These are phyloP conservation scores for Styela clava DNA, from an alignment of 23 tunicate genomes.

Conservation along the genomic window DNA sequence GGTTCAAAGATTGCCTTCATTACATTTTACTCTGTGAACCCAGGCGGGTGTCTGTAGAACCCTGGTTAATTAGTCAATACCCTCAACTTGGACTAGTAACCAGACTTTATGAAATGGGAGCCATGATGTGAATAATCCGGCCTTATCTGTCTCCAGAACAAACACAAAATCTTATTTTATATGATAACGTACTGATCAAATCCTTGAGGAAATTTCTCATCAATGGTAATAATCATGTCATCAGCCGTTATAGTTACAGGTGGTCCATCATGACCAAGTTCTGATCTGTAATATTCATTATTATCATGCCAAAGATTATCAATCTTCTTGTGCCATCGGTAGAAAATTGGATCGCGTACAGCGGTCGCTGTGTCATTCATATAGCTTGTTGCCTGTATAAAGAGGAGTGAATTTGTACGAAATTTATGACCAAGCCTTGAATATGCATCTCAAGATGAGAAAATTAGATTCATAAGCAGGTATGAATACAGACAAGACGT, in stretches of 20 bases:
- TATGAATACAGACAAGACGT: too few species aligned
- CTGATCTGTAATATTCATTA: conserved; percentile 35
- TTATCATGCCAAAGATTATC: conserved; percentile 76
- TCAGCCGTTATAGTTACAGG: conserved; percentile 38
- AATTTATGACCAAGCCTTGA: background rate
- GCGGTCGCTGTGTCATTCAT: conserved; percentile 57
- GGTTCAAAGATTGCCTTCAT: too few species aligned
- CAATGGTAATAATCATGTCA: conserved; percentile 50
- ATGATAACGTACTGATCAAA: conserved; percentile 48
- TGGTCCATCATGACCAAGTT: conserved; percentile 49
- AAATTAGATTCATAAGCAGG: background rate
- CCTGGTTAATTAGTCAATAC: too few species aligned
- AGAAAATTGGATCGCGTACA: conserved; percentile 76
- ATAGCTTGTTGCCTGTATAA: conserved; percentile 47
- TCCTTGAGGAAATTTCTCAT: conserved; percentile 28
- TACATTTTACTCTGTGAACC: too few species aligned
- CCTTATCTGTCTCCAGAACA: too few species aligned
- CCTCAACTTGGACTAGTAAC: too few species aligned
- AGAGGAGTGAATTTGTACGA: background rate
- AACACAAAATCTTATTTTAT: too few species aligned
- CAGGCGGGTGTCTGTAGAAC: too few species aligned
- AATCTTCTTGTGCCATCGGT: conserved; percentile 79
- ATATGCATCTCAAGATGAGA: background rate
- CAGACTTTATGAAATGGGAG: too few species aligned
- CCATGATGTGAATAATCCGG: too few species aligned